A percentile compares a stretch with the other conserved stretches of the same genome.
Conservation (phyloP, 2,797 vertebrate species). For the Chromis chromis region DNA sequence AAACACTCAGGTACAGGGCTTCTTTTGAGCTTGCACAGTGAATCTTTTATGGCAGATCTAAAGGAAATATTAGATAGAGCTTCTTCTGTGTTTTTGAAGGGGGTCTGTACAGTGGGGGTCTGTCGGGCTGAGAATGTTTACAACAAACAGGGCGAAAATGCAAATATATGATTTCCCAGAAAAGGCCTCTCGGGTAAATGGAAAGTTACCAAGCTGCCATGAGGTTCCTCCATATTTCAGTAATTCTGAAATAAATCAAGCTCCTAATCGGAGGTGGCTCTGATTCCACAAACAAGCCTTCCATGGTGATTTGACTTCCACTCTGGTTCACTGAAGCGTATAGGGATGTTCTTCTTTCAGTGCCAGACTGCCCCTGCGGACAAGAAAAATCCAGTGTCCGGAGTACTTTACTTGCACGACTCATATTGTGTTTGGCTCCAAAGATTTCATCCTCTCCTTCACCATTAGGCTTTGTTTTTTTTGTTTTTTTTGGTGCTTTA, state of each 20-base stretch:
- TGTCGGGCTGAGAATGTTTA: conserved; percentile 74
- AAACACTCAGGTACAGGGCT: conserved; percentile 77
- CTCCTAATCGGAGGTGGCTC: conserved; percentile 21
- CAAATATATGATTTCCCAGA: conserved; percentile 43
- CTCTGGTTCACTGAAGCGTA: conserved; percentile 34
- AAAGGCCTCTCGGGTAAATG: conserved; percentile 44
- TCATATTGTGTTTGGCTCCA: conserved; percentile 37
- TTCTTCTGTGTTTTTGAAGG: conserved; percentile 61
- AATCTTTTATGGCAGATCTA: conserved; percentile 69
- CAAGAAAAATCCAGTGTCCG: conserved; percentile 15
- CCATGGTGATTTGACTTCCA: conserved; percentile 27
- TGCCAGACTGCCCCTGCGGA: conserved; percentile 42
- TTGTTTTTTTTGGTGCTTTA: conserved; percentile 6
- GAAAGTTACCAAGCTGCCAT: conserved; percentile 70
- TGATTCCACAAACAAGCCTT: conserved; percentile 43
- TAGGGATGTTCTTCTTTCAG: conserved; percentile 58
- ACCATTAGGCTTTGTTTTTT: conserved; percentile 28
- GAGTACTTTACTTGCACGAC: conserved; percentile 16
- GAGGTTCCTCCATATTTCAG: conserved; percentile 31
- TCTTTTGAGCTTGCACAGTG: conserved; percentile 77
- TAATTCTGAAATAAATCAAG: conserved; percentile 46
- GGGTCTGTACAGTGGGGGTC: conserved; percentile 58
- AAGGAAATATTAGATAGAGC: conserved; percentile 57
- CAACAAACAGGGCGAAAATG: conserved; percentile 61
- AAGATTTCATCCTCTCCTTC: conserved; percentile 28